These are phyloP conservation scores for Polyploca ridens DNA, from an alignment of 2,888 invertebrate species.

Conservation along the genomic window DNA sequence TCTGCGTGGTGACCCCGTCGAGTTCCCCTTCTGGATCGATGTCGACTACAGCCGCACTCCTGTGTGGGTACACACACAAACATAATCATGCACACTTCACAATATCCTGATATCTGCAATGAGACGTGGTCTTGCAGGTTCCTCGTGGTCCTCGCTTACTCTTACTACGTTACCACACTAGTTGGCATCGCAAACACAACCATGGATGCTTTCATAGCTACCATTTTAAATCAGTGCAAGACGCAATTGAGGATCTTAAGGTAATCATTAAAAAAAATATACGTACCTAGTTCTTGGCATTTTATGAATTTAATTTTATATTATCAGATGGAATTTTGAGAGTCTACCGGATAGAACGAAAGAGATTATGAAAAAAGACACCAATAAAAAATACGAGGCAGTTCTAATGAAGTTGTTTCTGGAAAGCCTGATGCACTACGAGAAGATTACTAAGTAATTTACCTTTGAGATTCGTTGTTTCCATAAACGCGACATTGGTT, in stretches of 20 bases:
- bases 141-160: slow-evolving; percentile 57
- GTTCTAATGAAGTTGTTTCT: slow-evolving; percentile 45
- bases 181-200: slow-evolving; percentile 78
- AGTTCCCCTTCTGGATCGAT: slow-evolving; percentile 54
- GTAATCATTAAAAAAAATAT: slow-evolving; percentile 31
- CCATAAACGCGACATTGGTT: too few relatives aligned
- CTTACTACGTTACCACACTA: slow-evolving; percentile 71
- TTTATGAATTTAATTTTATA: neutral
- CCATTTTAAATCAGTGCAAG: slow-evolving; percentile 67
- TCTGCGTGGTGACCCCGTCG: slow-evolving; percentile 42
- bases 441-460: slow-evolving; percentile 56
- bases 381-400: slow-evolving; percentile 32
- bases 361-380: slow-evolving; percentile 18
- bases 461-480: too few relatives aligned
- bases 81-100: slow-evolving; percentile 29
- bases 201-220: slow-evolving; percentile 76
- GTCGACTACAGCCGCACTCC: slow-evolving; percentile 29
- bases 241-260: slow-evolving; percentile 67
- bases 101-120: neutral
- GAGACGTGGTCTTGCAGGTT: slow-evolving; percentile 51
- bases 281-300: too few relatives aligned
- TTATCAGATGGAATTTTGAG: slow-evolving; percentile 58
- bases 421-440: slow-evolving; percentile 60
- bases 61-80: slow-evolving; percentile 33
- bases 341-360: slow-evolving; percentile 48